Evolutionary conservation across 2,888 invertebrate genomes (phyloP), one percentile per base, ranked within the genome.

Genomic region (Lampropteryx suffumata): DNA sequence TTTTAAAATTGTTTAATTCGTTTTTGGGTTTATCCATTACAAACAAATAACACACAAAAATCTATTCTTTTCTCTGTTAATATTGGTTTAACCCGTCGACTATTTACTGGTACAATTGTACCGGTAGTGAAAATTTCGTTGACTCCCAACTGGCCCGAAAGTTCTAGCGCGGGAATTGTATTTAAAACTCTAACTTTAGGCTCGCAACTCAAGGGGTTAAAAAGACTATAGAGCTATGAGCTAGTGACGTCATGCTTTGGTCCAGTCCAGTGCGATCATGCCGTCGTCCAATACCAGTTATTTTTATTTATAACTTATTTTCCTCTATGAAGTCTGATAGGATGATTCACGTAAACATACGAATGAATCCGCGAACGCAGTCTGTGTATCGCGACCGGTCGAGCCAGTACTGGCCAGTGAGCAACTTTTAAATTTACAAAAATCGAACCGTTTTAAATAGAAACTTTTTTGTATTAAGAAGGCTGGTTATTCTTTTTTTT

Each of bases 311-410:
- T 70, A n/a, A n/a, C n/a, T n/a, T n/a, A 71, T 76, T 77, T 76
- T 71, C 72, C 71, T 77, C 71, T 69, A 65, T 61, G 32, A 34
- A 41, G 21, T 43, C 24, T 28, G 21, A 76, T 75, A 75, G 76
- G 83, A 85, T 86, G 87, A 87, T 79, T 86, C 87, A 86, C 37
- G 24, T 24, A 21, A 27, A 40, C 29, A 37, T 6, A 44, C 43
- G 28, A 48, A 43, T 30, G 43, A 28, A 42, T 32, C 21, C 26
- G 50, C 48, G 39, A 50, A 54, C 52, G 55, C 82, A 86, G 85
- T 86, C 76, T 70, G 71, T 62, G 64, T 64, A 64, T 69, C 71
- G 73, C 77, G 76, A 71, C 74, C 69, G 70, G 71, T 62, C 59
- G 58, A 59, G 64, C 65, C 70, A 32, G 53, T 53, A 49, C 46